Conservation (phyloP, 2,888 invertebrate species). For the Patella depressa region DNA sequence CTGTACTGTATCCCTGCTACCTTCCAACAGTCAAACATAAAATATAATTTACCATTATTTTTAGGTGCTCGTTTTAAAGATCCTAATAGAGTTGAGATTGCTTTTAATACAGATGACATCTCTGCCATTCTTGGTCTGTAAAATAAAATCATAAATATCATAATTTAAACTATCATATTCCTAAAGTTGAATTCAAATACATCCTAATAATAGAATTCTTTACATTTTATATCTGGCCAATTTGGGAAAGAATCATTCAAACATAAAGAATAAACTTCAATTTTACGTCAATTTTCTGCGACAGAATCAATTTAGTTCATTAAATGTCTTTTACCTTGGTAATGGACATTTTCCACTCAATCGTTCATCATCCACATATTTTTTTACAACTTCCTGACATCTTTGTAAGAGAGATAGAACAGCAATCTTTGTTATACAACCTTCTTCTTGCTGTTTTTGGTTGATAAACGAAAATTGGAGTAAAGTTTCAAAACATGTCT, state of each 20-base stretch:
- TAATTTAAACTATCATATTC: no score
- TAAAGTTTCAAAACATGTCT: slow-evolving; percentile 95
- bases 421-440: slow-evolving; percentile 77
- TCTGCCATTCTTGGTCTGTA: slow-evolving; percentile 91
- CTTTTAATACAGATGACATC: slow-evolving; percentile 95
- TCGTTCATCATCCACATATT: slow-evolving; percentile 87
- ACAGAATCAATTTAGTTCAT: no score
- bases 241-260: background rate
- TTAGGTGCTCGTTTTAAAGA: slow-evolving; percentile 93
- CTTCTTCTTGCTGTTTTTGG: slow-evolving; percentile 60
- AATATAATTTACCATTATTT: slow-evolving; percentile 79
- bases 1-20: no score
- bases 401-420: slow-evolving; percentile 92
- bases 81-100: slow-evolving; percentile 90
- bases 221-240: background rate
- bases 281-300: background rate
- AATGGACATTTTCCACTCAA: slow-evolving; percentile 88
- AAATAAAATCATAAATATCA: slow-evolving; percentile 36
- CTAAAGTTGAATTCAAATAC: no score
- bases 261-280: background rate
- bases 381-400: slow-evolving; percentile 91
- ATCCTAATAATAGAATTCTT: background rate
- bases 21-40: no score
- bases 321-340: slow-evolving; percentile 77
- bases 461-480: slow-evolving; percentile 87